Evolutionary conservation across 2,888 invertebrate species (phyloP).

Genomic region (Orchesella flavescens): DNA sequence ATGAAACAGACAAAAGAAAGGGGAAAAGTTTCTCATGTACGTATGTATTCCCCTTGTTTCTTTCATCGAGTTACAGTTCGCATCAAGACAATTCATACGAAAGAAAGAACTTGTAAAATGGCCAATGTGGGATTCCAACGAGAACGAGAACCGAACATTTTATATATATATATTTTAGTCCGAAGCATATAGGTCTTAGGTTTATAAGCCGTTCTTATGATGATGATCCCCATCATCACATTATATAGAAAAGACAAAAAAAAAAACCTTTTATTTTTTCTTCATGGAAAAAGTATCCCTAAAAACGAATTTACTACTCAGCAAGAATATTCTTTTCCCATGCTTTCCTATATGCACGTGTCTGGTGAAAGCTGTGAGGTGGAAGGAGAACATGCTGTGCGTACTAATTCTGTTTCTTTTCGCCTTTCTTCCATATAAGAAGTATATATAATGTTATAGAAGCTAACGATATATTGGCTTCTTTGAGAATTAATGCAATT

Average conservation of each 20-base stretch:
- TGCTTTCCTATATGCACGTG: not conserved
- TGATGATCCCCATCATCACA: not conserved
- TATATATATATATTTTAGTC: not conserved
- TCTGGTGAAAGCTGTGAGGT: not conserved
- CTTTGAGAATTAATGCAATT: not conserved
- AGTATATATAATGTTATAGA: no score
- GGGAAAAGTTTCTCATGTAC: not conserved
- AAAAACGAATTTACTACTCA: not conserved
- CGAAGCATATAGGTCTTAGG: not conserved
- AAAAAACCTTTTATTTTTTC: no score
- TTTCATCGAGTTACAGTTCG: not conserved
- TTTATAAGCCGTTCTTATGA: not conserved
- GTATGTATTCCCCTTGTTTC: not conserved
- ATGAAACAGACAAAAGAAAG: not conserved
- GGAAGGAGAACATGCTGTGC: not conserved
- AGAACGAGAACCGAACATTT: not conserved
- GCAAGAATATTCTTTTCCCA: not conserved
- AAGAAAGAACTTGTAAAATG: not conserved
- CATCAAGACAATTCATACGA: not conserved
- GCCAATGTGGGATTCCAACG: constrained; percentile 11
- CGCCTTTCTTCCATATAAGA: not conserved
- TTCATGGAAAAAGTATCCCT: not conserved
- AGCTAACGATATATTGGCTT: not conserved
- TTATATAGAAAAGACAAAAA: no score
- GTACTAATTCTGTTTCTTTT: not conserved